Percentiles rank a stretch among this genome's conserved stretches.
phyloP scores from a whole-genome alignment of 2,888 invertebrate species.

The Colostygia pectinataria region DNA sequence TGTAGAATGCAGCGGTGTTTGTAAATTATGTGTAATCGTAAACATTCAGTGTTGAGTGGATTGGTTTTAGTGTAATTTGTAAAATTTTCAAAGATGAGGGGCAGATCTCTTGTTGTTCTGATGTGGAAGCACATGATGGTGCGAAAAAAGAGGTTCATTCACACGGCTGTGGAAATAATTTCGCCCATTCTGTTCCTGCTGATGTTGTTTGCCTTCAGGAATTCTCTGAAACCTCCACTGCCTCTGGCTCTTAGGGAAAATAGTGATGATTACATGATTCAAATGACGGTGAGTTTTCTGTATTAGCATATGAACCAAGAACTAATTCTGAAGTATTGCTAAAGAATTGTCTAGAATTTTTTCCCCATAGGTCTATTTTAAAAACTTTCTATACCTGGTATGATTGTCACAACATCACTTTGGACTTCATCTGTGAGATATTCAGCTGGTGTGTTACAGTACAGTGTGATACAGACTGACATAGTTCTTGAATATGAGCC shows the following conservation, averaged over 20 bases:
- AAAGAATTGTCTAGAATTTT: too few relatives aligned
- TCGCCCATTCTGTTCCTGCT: constrained; percentile 10
- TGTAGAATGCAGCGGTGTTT: too few relatives aligned
- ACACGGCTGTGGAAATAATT: constrained; percentile 5
- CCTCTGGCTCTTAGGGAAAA: neutral
- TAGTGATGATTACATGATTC: constrained; percentile 7
- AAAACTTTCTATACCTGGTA: too few relatives aligned
- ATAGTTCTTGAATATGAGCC: too few relatives aligned
- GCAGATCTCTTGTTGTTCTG: constrained; percentile 41
- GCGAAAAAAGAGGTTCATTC: constrained; percentile 38
- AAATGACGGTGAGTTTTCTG: constrained; percentile 11
- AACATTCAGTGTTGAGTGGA: constrained; percentile 1
- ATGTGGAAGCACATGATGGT: constrained; percentile 57
- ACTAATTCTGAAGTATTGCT: too few relatives aligned
- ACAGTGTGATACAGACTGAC: too few relatives aligned
- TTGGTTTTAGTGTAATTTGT: neutral
- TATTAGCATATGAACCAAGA: too few relatives aligned
- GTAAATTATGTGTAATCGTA: too few relatives aligned
- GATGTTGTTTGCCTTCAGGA: neutral
- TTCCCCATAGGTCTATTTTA: too few relatives aligned
- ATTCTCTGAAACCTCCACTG: neutral
- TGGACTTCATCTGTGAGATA: too few relatives aligned
- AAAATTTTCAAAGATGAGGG: constrained; percentile 23
- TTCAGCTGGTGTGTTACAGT: too few relatives aligned
- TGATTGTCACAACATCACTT: too few relatives aligned